Conservation (phyloP, 2,888 invertebrate genomes). For the Cryptocephalus moraei region DNA sequence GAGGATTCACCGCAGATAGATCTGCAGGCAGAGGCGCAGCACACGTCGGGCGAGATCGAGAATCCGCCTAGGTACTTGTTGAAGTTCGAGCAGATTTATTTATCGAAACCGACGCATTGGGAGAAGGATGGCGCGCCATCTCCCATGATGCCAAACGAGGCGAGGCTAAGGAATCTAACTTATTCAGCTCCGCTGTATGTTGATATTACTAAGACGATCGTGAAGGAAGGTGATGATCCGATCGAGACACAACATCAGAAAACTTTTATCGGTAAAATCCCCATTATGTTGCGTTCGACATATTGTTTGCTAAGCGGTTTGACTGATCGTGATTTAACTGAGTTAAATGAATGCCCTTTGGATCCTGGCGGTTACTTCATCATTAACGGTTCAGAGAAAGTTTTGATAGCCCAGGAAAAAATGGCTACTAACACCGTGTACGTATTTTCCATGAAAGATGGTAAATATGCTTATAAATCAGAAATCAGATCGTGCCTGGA, state of each 20-base stretch:
- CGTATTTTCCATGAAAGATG: constrained; percentile 99
- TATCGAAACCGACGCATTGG: constrained; percentile 99
- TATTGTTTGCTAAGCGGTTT: constrained; percentile 91
- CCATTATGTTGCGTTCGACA: constrained; percentile 97
- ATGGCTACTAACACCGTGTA: constrained; percentile 99
- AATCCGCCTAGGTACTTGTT: constrained; percentile 81
- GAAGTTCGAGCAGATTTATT: constrained; percentile 98
- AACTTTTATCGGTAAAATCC: constrained; percentile 82
- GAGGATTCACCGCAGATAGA: constrained; percentile 99
- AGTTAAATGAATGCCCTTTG: constrained; percentile 97
- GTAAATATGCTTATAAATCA: constrained; percentile 97
- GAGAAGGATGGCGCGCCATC: constrained; percentile 99
- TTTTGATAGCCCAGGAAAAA: constrained; percentile 98
- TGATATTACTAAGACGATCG: constrained; percentile 94
- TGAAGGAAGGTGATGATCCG: constrained; percentile 83
- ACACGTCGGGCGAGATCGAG: constrained; percentile 87
- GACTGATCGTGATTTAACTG: constrained; percentile 97
- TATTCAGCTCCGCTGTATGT: constrained; percentile 99
- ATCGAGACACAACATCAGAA: constrained; percentile 73
- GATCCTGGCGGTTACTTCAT: constrained; percentile 99
- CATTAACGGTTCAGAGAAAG: constrained; percentile 92
- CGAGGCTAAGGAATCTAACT: constrained; percentile 89
- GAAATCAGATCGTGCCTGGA: constrained; percentile 94
- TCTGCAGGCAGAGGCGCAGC: constrained; percentile 95
- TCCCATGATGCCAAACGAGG: constrained; percentile 99